These are phyloP conservation scores for Nomada flava DNA, from an alignment of 2,888 invertebrate genomes.

Conservation along the genomic window DNA sequence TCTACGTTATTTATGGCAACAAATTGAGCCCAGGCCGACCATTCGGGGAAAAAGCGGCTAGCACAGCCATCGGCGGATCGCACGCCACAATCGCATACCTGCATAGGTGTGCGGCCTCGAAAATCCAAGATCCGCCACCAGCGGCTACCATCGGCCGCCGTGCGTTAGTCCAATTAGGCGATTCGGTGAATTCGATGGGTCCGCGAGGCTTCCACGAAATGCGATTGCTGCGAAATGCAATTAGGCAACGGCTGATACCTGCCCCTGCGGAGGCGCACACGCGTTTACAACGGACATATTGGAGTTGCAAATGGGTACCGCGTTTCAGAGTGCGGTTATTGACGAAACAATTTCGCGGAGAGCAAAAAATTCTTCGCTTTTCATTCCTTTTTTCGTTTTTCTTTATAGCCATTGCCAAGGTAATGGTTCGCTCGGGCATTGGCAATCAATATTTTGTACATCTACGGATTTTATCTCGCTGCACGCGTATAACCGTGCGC, in stretches of 20 bases:
- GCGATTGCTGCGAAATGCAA: constrained; percentile 24
- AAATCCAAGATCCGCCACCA: background rate
- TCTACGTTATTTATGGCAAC: constrained; percentile 63
- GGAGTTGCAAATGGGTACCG: too few species aligned
- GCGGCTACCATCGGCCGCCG: background rate
- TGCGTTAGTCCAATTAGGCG: constrained; percentile 31
- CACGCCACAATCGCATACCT: background rate
- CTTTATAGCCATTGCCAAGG: too few species aligned
- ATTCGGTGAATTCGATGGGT: constrained; percentile 23
- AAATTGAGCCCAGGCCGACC: constrained; percentile 48
- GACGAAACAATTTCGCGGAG: too few species aligned
- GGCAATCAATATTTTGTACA: too few species aligned
- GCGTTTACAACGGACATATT: too few species aligned
- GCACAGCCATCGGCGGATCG: background rate
- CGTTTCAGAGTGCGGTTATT: too few species aligned
- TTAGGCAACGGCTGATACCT: constrained; percentile 2
- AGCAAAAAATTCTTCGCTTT: too few species aligned
- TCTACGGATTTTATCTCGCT: too few species aligned
- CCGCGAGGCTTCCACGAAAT: constrained; percentile 32
- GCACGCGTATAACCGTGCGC: too few species aligned
- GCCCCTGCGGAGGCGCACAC: too few species aligned
- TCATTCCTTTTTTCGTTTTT: too few species aligned
- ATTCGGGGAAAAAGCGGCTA: constrained; percentile 11
- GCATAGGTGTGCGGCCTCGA: background rate
- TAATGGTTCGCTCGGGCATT: too few species aligned